Conservation (phyloP, 2,888 invertebrate genomes). For the Steromphala cineraria region DNA sequence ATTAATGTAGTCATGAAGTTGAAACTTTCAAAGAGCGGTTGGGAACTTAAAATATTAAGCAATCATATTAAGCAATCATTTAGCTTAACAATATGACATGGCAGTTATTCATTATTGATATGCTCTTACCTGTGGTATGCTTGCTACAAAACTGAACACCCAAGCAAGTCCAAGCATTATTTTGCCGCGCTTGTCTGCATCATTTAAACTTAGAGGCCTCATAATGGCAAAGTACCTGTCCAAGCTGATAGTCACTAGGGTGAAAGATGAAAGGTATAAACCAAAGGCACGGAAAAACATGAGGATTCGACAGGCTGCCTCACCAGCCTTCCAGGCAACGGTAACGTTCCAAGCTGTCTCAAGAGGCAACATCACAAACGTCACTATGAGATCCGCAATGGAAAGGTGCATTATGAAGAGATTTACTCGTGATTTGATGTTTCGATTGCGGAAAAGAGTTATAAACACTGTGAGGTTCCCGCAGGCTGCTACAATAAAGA, state of each 20-base stretch:
- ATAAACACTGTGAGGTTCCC: conserved; percentile 88
- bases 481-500: conserved; percentile 83
- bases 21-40: no score
- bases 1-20: no score
- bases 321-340: conserved; percentile 86
- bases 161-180: conserved; percentile 63
- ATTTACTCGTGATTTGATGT: conserved; percentile 83
- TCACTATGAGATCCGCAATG: conserved; percentile 88
- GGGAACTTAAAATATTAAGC: no score
- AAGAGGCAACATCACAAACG: conserved; percentile 85
- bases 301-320: conserved; percentile 84
- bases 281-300: conserved; percentile 85
- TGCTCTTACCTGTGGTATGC: conserved; percentile 63
- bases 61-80: no score
- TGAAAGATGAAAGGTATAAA: conserved; percentile 85
- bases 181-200: conserved; percentile 59
- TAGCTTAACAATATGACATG: no score
- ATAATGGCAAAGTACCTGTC: conserved; percentile 67
- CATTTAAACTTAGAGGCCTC: conserved; percentile 62
- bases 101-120: no score
- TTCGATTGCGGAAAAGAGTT: conserved; percentile 82
- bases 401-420: conserved; percentile 86
- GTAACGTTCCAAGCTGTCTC: conserved; percentile 84
- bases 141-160: conserved; percentile 59
- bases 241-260: conserved; percentile 84